These are phyloP conservation scores for Berghia stephanieae DNA, from an alignment of 1,140 invertebrate species.

Conservation along the genomic window DNA sequence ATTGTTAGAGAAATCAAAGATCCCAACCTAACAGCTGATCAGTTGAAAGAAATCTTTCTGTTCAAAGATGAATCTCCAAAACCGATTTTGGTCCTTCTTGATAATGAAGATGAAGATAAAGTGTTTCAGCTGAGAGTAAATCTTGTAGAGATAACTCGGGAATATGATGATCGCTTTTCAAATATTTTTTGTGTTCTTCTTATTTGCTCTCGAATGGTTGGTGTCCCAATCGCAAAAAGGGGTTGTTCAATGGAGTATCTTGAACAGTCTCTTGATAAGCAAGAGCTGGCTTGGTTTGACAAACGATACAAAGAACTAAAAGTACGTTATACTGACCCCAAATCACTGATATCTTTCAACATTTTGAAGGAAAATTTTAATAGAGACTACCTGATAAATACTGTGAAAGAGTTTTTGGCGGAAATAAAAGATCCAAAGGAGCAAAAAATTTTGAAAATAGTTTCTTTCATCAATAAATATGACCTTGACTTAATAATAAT, in stretches of 20 bases:
- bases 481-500: conserved; percentile 37
- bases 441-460: conserved; percentile 39
- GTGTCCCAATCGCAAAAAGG: conserved; percentile 18
- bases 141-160: too few relatives aligned
- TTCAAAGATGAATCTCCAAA: conserved; percentile 36
- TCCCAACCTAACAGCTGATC: conserved; percentile 40
- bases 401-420: conserved; percentile 34
- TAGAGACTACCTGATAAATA: conserved; percentile 36
- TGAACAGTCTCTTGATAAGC: conserved; percentile 35
- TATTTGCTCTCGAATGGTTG: conserved; percentile 24
- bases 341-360: conserved; percentile 45
- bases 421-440: conserved; percentile 35
- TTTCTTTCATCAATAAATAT: conserved; percentile 42
- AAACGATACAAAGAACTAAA: conserved; percentile 36
- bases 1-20: conserved; percentile 39
- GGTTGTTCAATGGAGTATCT: too few relatives aligned
- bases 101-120: conserved; percentile 48
- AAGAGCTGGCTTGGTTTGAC: conserved; percentile 41
- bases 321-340: conserved; percentile 39
- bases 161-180: too few relatives aligned
- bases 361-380: conserved; percentile 47
- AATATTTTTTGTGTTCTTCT: conserved; percentile 38
- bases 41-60: conserved; percentile 37
- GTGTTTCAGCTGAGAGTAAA: conserved; percentile 32
- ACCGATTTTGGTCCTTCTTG: conserved; percentile 41